phyloP scores from a whole-genome alignment of 2,797 vertebrate genomes.

The Gallinago nigripennis region DNA sequence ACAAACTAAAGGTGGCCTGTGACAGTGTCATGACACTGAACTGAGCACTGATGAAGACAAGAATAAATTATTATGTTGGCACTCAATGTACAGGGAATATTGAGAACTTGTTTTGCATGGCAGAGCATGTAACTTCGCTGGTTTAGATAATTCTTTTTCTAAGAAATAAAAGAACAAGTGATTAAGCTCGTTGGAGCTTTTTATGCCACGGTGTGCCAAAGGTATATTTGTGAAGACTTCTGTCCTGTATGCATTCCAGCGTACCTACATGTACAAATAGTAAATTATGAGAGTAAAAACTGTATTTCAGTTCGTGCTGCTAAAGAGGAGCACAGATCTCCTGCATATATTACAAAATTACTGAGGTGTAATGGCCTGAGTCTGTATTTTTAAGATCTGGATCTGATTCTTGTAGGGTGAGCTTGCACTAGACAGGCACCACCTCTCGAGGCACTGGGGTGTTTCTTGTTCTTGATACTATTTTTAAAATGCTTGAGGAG shows the following conservation, averaged over 20 bases:
- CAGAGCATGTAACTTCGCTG: constrained; percentile 60
- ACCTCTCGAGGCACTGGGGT: background rate
- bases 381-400: background rate
- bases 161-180: background rate
- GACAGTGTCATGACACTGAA: background rate
- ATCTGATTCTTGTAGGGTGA: background rate
- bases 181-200: background rate
- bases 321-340: background rate
- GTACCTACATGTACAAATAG: background rate
- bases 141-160: background rate
- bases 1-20: constrained; percentile 36
- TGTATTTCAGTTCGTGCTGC: background rate
- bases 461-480: background rate
- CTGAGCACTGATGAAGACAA: background rate
- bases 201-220: background rate
- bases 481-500: background rate
- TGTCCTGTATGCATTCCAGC: constrained; percentile 70
- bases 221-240: background rate
- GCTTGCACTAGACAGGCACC: background rate
- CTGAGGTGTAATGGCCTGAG: background rate
- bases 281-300: background rate
- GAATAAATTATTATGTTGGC: background rate
- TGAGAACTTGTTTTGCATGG: constrained; percentile 54
- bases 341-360: background rate
- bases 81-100: background rate